Evolutionary conservation across 2,113 vertebrate species (phyloP).

Genomic region (Uria aalge): DNA sequence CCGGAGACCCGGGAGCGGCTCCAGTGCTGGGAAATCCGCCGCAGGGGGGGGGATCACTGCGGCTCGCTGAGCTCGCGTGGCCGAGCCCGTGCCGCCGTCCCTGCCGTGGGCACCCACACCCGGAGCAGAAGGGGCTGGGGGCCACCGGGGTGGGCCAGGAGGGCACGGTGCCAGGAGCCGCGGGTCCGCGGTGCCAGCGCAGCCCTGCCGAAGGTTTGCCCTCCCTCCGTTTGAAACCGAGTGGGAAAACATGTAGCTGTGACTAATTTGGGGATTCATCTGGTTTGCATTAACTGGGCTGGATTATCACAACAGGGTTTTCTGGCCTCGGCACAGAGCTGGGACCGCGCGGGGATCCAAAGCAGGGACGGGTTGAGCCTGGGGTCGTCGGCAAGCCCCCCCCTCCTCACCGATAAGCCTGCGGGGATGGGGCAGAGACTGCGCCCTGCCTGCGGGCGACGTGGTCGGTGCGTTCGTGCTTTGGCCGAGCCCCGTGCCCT

Average conservation of each 20-base stretch:
- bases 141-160: not conserved
- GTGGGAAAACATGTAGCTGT: not conserved
- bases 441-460: not conserved
- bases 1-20: not conserved
- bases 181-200: accelerated
- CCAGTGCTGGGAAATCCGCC: accelerated
- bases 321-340: not conserved
- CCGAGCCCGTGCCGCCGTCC: accelerated
- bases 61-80: accelerated
- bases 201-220: not conserved
- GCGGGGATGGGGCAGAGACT: not conserved
- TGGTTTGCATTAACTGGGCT: not conserved
- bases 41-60: too few relatives aligned
- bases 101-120: accelerated
- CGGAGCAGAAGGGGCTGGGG: not conserved
- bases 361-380: not conserved
- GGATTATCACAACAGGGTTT: not conserved
- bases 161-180: not conserved
- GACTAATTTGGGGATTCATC: slow-evolving; percentile 24
- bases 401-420: not conserved
- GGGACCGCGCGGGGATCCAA: not conserved
- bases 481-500: not conserved
- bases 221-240: accelerated
- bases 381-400: not conserved
- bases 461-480: not conserved